Evolutionary conservation across 2,888 invertebrate species (phyloP).

Genomic region (Lasius fuliginosus): DNA sequence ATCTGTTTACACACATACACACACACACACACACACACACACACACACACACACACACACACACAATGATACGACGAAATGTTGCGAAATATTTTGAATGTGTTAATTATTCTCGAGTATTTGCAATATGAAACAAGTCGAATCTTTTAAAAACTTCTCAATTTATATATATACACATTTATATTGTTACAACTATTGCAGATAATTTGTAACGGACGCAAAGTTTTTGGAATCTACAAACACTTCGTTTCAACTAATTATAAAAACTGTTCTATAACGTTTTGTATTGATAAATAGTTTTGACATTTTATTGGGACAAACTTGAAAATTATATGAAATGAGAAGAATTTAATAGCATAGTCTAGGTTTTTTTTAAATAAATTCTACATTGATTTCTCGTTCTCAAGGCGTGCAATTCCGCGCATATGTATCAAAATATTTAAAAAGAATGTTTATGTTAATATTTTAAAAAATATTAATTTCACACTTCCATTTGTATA

Average conservation of each 20-base stretch:
- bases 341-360: neutral
- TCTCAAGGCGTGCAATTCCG: neutral
- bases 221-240: neutral
- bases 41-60: too few relatives aligned
- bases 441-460: neutral
- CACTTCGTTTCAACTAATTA: neutral
- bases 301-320: neutral
- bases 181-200: neutral
- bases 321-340: neutral
- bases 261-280: neutral
- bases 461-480: neutral
- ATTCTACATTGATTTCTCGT: neutral
- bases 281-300: neutral
- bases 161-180: neutral
- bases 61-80: neutral
- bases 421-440: neutral
- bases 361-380: neutral
- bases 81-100: neutral
- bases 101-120: neutral
- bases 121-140: neutral
- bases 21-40: neutral
- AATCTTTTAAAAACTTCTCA: neutral
- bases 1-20: too few relatives aligned
- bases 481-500: neutral
- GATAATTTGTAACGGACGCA: neutral